Percentiles rank a stretch among this genome's conserved stretches.
Evolutionary conservation across 2,888 invertebrate genomes (phyloP).

Genomic region (Lamproptera curius): DNA sequence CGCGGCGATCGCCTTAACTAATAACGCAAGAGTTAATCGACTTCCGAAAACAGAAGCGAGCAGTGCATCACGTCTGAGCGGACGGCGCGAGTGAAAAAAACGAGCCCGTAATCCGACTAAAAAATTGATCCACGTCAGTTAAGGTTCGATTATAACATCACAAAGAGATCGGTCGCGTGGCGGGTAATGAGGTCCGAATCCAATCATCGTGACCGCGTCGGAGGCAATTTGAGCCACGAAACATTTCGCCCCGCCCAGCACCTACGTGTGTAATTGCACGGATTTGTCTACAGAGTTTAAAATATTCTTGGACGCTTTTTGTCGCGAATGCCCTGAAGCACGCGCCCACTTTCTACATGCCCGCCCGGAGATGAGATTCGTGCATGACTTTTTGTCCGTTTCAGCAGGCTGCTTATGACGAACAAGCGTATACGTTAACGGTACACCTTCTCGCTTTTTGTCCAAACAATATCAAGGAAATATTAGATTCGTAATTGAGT

Average conservation of each 20-base stretch:
- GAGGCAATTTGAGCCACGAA: constrained; percentile 64
- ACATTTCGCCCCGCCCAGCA: constrained; percentile 59
- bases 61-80: constrained; percentile 13
- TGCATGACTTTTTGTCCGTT: constrained; percentile 60
- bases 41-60: constrained; percentile 19
- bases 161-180: constrained; percentile 50
- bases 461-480: background rate
- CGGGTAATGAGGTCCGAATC: constrained; percentile 58
- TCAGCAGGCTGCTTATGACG: constrained; percentile 10
- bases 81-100: constrained; percentile 29
- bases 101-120: constrained; percentile 26
- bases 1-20: constrained; percentile 7
- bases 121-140: constrained; percentile 36
- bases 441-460: constrained; percentile 6
- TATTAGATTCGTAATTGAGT: constrained; percentile 3
- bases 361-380: constrained; percentile 61
- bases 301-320: constrained; percentile 46
- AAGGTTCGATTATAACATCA: constrained; percentile 40
- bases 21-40: constrained; percentile 19
- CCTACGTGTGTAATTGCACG: constrained; percentile 74
- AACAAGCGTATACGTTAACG: constrained; percentile 12
- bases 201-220: constrained; percentile 51
- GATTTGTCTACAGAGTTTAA: constrained; percentile 58
- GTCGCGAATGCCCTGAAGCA: constrained; percentile 47
- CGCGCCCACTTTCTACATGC: constrained; percentile 71